Evolutionary conservation across 2,888 invertebrate species (phyloP).

Genomic region (Hydrotaea cyrtoneurina): DNA sequence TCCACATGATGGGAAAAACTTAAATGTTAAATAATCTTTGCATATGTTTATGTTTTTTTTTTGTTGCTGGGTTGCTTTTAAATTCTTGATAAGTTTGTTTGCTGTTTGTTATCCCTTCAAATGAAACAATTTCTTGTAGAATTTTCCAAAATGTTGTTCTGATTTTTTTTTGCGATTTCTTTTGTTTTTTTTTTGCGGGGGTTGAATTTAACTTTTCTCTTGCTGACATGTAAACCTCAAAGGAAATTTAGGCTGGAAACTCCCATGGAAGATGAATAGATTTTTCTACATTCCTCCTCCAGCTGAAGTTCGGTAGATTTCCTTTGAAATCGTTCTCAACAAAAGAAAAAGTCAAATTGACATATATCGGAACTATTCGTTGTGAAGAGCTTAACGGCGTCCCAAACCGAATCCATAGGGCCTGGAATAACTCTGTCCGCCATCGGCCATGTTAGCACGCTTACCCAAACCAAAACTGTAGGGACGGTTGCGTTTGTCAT

Average conservation of each 20-base stretch:
- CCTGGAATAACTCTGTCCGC: slow-evolving; percentile 73
- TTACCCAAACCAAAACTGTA: slow-evolving; percentile 87
- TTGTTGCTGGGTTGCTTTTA: slow-evolving; percentile 6
- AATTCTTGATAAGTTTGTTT: background rate
- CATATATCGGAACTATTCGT: background rate
- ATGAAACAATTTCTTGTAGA: slow-evolving; percentile 49
- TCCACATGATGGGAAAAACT: slow-evolving; percentile 15
- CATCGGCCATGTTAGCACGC: slow-evolving; percentile 79
- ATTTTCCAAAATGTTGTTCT: slow-evolving; percentile 19
- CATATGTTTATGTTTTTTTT: background rate
- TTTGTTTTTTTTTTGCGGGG: background rate
- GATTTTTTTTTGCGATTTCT: slow-evolving; percentile 21
- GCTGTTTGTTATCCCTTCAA: slow-evolving; percentile 60
- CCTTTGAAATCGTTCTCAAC: slow-evolving; percentile 38
- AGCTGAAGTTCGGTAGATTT: background rate
- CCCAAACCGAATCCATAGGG: slow-evolving; percentile 83
- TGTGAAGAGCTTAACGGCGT: slow-evolving; percentile 80
- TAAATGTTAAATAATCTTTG: slow-evolving; percentile 5
- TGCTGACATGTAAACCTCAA: background rate
- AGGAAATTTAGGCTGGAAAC: slow-evolving; percentile 46
- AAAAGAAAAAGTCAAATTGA: slow-evolving; percentile 2
- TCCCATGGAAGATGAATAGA: too few relatives aligned
- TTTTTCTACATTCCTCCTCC: too few relatives aligned
- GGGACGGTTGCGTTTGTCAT: slow-evolving; percentile 83
- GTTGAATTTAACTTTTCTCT: background rate